These are phyloP conservation scores for Mya arenaria DNA, from an alignment of 1,140 invertebrate species.

Conservation along the genomic window DNA sequence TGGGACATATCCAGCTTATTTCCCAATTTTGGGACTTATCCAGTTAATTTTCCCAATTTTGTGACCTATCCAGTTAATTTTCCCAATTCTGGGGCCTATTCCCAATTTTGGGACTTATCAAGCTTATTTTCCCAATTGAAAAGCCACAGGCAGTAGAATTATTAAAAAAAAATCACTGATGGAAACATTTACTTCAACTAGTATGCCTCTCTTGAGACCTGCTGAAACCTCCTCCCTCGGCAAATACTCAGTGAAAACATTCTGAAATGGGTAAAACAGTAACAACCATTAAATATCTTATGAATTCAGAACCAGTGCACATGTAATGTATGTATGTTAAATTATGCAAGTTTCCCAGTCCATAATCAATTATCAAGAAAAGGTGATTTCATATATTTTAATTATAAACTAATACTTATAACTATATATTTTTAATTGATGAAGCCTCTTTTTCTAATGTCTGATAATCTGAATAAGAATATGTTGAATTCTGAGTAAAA, in stretches of 20 bases:
- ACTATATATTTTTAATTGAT: background rate
- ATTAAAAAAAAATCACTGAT: background rate
- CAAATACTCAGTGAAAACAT: conserved; percentile 62
- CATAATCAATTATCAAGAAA: background rate
- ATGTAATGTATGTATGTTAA: background rate
- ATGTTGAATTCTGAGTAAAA: background rate
- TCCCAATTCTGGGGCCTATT: background rate
- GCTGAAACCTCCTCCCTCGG: conserved; percentile 59
- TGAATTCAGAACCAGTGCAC: background rate
- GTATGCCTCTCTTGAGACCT: conserved; percentile 65
- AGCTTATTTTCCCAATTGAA: background rate
- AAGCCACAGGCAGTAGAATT: background rate
- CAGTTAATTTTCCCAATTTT: background rate
- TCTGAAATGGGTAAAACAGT: conserved; percentile 57
- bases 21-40: background rate
- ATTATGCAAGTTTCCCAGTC: background rate
- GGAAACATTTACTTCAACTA: conserved; percentile 64
- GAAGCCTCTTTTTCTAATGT: background rate
- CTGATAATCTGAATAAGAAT: background rate
- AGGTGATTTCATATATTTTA: background rate
- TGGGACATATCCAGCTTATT: background rate
- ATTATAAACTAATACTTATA: background rate
- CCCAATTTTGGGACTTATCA: background rate
- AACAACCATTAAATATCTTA: background rate
- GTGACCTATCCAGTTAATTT: background rate